Evolutionary conservation across 2,888 invertebrate genomes (phyloP).

Genomic region (Galerucella nymphaeae): DNA sequence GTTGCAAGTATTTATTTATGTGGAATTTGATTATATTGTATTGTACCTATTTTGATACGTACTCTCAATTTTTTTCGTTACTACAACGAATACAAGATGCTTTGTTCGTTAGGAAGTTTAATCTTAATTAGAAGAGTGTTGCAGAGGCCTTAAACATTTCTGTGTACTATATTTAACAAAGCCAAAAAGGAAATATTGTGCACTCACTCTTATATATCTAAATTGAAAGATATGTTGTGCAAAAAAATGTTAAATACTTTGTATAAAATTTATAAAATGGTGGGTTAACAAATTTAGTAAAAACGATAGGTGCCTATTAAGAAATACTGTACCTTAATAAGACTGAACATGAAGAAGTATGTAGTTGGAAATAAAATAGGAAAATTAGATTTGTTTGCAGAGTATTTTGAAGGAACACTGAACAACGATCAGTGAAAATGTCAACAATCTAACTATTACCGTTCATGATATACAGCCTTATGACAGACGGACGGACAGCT

Average conservation of each 20-base stretch:
- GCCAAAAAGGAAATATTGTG: conserved; percentile 23
- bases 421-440: too few species aligned
- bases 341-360: too few species aligned
- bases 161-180: conserved; percentile 8
- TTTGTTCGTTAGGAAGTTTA: conserved; percentile 10
- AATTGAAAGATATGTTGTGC: neutral
- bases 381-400: too few species aligned
- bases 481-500: too few species aligned
- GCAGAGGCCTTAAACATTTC: conserved; percentile 8
- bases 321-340: too few species aligned
- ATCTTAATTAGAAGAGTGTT: neutral
- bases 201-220: conserved; percentile 42
- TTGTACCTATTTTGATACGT: conserved; percentile 47
- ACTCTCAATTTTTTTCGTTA: conserved; percentile 18
- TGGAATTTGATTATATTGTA: conserved; percentile 44
- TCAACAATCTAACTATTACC: too few species aligned
- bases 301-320: too few species aligned
- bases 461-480: too few species aligned
- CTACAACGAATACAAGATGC: conserved; percentile 39
- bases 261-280: neutral
- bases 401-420: too few species aligned
- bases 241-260: neutral
- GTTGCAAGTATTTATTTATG: conserved; percentile 24
- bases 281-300: too few species aligned
- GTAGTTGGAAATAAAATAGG: too few species aligned